Evolutionary conservation across 2,888 invertebrate genomes (phyloP).

Genomic region (Rhagium mordax): DNA sequence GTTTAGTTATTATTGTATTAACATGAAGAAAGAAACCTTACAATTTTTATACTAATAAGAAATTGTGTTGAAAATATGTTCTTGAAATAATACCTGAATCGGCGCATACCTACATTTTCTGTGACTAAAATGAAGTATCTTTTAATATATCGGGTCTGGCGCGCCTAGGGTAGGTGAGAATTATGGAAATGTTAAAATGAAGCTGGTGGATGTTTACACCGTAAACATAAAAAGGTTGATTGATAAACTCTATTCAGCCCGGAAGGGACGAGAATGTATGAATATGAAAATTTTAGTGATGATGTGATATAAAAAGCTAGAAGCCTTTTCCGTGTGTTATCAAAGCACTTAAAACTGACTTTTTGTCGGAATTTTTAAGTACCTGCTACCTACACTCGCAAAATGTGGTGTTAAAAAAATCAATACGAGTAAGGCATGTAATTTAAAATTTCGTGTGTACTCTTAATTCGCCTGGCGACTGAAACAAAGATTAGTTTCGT

Average conservation of each 20-base stretch:
- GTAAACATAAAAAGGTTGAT: conserved; percentile 13
- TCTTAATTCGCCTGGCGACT: no score
- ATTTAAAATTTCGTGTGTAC: no score
- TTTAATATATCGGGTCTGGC: neutral
- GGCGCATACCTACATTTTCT: no score
- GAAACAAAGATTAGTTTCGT: no score
- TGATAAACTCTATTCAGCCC: conserved; percentile 14
- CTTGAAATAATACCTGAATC: no score
- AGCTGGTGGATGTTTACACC: conserved; percentile 3
- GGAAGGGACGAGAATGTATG: conserved; percentile 18
- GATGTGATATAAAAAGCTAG: conserved; percentile 1
- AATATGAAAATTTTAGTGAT: conserved; percentile 15
- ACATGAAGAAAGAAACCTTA: no score
- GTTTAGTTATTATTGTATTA: no score
- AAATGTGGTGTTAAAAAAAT: no score
- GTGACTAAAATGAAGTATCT: no score
- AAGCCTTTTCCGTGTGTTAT: neutral
- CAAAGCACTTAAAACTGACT: neutral
- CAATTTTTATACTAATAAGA: no score
- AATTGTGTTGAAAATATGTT: no score
- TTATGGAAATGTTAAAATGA: conserved; percentile 10
- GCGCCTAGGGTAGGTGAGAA: neutral
- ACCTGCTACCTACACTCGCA: neutral
- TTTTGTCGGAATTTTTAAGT: neutral
- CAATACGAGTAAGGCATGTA: no score